Base-by-base conservation (phyloP, 30 jellyfish, hydroid and myxozoan genomes). In the Aurelia sp. region DNA sequence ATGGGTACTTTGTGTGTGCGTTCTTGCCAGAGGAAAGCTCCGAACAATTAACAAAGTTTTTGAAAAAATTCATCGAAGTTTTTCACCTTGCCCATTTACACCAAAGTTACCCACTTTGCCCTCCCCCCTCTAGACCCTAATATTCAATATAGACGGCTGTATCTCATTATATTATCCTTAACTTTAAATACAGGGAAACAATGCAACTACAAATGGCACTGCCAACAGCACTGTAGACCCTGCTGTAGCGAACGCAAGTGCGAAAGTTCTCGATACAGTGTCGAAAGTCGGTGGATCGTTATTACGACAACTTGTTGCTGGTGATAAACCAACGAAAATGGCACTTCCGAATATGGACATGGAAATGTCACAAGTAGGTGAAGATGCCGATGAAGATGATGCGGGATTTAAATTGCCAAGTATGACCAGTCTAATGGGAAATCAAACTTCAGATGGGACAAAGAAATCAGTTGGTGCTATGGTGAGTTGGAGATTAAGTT, bases 231-330 rank as follows among this genome's bases (percentile, higher is more conserved):
- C 90, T 13, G 82, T 41, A 13, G 91, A 61, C 22, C 70, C 83
- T 27, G 84, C 83, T 8, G 75, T 70, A 16, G 88, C 92, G 47
- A 70, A 63, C 17, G 87, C 97, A 51, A 85, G 79, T 16, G 71
- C 88, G 66, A 93, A 87, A 52, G 87, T 86, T 7, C 63, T 89
- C 22, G 96, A 82, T 71, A 93, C 98, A n/a, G 88, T 93, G 33
- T 68, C 82, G 57, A 93, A 82, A 60, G 90, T 93, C 23, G 98
- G 98, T 61, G 97, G 98, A 8, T 88, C 98, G 15, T 71, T 87
- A 20, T 35, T 87, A 89, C 97, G 98, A 0, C 98, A 93, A 69
- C 57, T 93, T 85, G 97, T 93, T n/a, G 97, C 96, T 0, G 98
- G 98, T 3, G 98, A 91, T 59, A 80, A 64, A 86, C 96, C 96